Evolutionary conservation across 2,113 vertebrate genomes (phyloP), one percentile per base, ranked within the genome.

Genomic region (Catagonus wagneri): DNA sequence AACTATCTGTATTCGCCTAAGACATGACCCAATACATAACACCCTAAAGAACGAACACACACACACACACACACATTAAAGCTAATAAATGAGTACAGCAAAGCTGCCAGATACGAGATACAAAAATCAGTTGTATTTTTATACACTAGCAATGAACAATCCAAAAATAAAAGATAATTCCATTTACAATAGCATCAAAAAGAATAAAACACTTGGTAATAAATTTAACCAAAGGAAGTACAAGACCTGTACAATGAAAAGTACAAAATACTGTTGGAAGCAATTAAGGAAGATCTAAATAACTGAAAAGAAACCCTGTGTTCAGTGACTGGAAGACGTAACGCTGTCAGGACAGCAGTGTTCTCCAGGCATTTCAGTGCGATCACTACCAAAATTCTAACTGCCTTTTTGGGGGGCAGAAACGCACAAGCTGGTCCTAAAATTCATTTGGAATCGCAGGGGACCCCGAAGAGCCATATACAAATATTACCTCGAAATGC

Each of bases 301-400:
- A 36, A 75, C 15, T 7, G 20, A 50, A 20, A 36, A 66, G 36
- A 83, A 7, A 81, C 10, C 23, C 15, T 12, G 4, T 20, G 13
- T 44, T 58, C n/a, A 85, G 52, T 17, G 25, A 25, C 27, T 36
- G 9, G 36, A 60, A 54, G 36, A 60, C 20, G 54, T 19, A 22
- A n/a, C 14, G 11, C 4, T 63, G 32, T 22, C 50, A 36, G 20
- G 10, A 44, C 4, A 23, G 58, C 19, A 52, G 11, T 19, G 54
- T 6, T 39, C 25, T 63, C 50, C 29, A 20, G 3, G 44, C 2
- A 2, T 4, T n/a, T 56, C 22, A 2, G n/a, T 1, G n/a, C 3
- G 0, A 54, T 27, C 44, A 17, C 27, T 10, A 5, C 11, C n/a
- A 15, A 50, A 39, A 22, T 15, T 6, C 66, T 44, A 32, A 32